Percentiles rank a stretch among this genome's conserved stretches.
These are phyloP conservation scores for Hybognathus amarus DNA, from an alignment of 2,797 vertebrate species.

Conservation along the genomic window DNA sequence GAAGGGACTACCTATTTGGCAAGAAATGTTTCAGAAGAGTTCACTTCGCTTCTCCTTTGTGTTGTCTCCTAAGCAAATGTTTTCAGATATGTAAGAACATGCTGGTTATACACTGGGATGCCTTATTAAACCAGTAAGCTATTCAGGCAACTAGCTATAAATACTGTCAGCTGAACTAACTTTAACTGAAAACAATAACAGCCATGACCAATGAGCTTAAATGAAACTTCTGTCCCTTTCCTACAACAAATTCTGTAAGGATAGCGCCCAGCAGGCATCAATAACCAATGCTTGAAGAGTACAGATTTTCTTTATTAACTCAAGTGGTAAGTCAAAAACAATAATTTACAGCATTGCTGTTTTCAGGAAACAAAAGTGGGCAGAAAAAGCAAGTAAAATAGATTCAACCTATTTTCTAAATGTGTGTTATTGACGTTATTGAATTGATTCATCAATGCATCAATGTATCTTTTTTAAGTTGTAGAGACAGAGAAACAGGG, in stretches of 20 bases:
- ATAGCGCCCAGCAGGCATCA: neutral
- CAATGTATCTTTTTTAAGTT: neutral
- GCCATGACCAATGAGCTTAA: neutral
- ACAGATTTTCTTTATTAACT: neutral
- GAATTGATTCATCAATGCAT: neutral
- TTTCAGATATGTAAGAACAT: neutral
- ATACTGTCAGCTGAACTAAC: neutral
- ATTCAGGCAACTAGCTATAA: neutral
- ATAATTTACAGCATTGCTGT: neutral
- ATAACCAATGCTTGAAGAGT: neutral
- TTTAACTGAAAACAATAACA: slow-evolving; percentile 3
- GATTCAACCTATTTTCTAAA: neutral
- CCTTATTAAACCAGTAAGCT: neutral
- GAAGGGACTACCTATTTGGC: neutral
- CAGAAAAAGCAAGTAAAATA: neutral
- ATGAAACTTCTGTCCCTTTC: neutral
- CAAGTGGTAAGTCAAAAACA: neutral
- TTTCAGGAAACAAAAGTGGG: neutral
- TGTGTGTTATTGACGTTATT: neutral
- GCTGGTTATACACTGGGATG: neutral
- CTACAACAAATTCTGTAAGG: neutral
- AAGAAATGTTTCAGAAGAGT: neutral
- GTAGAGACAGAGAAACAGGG: neutral
- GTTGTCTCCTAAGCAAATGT: neutral
- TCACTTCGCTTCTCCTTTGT: neutral